Conservation (phyloP, 1,140 invertebrate species). For the Notospermus geniculatus region DNA sequence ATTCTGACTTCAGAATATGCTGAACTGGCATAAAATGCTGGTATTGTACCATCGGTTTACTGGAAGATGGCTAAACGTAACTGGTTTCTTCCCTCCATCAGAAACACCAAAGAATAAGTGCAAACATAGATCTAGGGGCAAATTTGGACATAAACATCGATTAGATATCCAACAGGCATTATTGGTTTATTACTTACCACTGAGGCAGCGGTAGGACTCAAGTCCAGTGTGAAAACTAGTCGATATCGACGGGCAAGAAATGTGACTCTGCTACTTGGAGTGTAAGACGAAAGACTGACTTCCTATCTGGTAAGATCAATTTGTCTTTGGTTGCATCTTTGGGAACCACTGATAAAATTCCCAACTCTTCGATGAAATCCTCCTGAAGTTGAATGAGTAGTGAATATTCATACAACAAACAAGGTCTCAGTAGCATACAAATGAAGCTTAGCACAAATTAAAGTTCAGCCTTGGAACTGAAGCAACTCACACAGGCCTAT, state of each 20-base stretch:
- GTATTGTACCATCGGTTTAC: no score
- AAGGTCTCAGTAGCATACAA: background rate
- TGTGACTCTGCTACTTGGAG: conserved; percentile 58
- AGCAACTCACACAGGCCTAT: no score
- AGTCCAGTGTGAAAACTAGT: conserved; percentile 75
- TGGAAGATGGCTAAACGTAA: no score
- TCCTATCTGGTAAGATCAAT: background rate
- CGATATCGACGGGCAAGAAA: conserved; percentile 65
- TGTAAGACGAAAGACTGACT: conserved; percentile 53
- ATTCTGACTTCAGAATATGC: no score
- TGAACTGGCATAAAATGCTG: no score
- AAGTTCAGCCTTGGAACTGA: no score
- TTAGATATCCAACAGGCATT: background rate
- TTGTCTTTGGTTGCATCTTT: conserved; percentile 13
- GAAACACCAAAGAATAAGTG: background rate
- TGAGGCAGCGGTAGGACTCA: conserved; percentile 75
- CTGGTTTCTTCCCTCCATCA: no score
- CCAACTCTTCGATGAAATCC: conserved; percentile 32
- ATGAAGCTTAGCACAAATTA: no score
- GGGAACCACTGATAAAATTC: conserved; percentile 37
- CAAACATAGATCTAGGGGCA: background rate
- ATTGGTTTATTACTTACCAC: conserved; percentile 59
- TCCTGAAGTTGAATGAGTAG: conserved; percentile 17
- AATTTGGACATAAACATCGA: background rate
- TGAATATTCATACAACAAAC: conserved; percentile 8